These are phyloP conservation scores for Drosophila grimshawi DNA, from an alignment of 1,140 invertebrate genomes.

Conservation along the genomic window DNA sequence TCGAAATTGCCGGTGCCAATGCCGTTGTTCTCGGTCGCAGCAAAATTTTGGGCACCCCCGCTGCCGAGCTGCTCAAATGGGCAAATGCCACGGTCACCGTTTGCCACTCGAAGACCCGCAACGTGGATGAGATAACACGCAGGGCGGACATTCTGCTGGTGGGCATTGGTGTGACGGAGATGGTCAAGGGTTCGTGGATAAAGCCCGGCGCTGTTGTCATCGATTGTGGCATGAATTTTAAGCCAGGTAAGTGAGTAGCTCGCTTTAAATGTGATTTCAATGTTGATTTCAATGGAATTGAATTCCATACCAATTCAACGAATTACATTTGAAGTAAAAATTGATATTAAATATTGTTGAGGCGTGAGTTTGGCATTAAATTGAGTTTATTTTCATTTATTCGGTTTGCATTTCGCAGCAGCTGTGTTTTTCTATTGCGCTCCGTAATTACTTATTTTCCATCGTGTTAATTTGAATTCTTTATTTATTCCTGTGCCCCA, in stretches of 20 bases:
- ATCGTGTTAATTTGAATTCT: too few relatives aligned
- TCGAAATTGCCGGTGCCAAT: slow-evolving; percentile 91
- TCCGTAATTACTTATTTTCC: too few relatives aligned
- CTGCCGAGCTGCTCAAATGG: slow-evolving; percentile 97
- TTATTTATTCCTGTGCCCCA: too few relatives aligned
- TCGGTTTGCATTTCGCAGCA: too few relatives aligned
- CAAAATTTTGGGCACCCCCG: slow-evolving; percentile 98
- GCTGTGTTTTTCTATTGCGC: too few relatives aligned
- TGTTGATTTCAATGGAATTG: too few relatives aligned
- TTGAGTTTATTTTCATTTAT: too few relatives aligned
- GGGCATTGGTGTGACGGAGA: slow-evolving; percentile 95
- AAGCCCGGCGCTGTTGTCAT: slow-evolving; percentile 99
- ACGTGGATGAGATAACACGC: slow-evolving; percentile 91
- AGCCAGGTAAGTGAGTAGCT: slow-evolving; percentile 89
- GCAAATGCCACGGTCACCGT: slow-evolving; percentile 98
- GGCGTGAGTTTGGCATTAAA: too few relatives aligned
- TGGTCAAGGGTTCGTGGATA: slow-evolving; percentile 98
- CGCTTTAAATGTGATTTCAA: too few relatives aligned
- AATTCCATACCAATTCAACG: too few relatives aligned
- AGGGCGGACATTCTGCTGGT: slow-evolving; percentile 98
- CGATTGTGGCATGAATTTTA: slow-evolving; percentile 99
- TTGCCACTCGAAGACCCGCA: slow-evolving; percentile 97
- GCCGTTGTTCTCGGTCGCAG: slow-evolving; percentile 98
- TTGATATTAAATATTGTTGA: too few relatives aligned
- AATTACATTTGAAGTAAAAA: too few relatives aligned